Conservation (phyloP, 2,888 invertebrate species). For the Iselma pallidipennis region DNA sequence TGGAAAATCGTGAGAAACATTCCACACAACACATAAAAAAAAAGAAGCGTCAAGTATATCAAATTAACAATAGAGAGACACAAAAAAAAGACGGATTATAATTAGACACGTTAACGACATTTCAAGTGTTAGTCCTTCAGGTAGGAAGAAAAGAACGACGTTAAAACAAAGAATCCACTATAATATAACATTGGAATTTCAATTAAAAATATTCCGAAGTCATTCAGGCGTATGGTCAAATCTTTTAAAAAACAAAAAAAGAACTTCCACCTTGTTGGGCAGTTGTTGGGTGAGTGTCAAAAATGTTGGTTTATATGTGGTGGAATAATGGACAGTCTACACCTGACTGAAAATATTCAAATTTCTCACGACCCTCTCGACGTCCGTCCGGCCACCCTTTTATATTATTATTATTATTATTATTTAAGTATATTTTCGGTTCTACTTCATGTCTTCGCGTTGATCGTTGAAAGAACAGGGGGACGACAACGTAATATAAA, state of each 20-base stretch:
- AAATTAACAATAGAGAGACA: too few relatives aligned
- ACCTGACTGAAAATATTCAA: constrained; percentile 8
- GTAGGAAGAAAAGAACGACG: background rate
- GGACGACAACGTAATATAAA: constrained; percentile 31
- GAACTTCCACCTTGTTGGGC: background rate
- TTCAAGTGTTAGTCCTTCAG: too few relatives aligned
- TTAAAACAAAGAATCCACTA: background rate
- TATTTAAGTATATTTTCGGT: background rate
- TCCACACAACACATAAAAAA: too few relatives aligned
- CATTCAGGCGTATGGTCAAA: background rate
- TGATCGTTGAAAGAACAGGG: constrained; percentile 7
- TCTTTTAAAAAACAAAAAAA: too few relatives aligned
- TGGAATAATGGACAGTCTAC: too few relatives aligned
- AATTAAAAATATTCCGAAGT: background rate
- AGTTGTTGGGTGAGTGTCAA: background rate
- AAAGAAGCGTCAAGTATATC: too few relatives aligned
- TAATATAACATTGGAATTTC: background rate
- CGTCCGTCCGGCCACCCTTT: background rate
- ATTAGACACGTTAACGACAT: background rate
- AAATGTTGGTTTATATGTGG: too few relatives aligned
- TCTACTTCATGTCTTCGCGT: background rate
- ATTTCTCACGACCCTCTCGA: constrained; percentile 15
- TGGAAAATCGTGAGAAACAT: too few relatives aligned
- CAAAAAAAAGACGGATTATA: background rate
- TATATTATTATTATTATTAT: constrained; percentile 4